A percentile compares a stretch with the other conserved stretches of the same genome.
These are phyloP conservation scores for Erethizon dorsatum DNA, from an alignment of 2,797 vertebrate species.

Conservation along the genomic window DNA sequence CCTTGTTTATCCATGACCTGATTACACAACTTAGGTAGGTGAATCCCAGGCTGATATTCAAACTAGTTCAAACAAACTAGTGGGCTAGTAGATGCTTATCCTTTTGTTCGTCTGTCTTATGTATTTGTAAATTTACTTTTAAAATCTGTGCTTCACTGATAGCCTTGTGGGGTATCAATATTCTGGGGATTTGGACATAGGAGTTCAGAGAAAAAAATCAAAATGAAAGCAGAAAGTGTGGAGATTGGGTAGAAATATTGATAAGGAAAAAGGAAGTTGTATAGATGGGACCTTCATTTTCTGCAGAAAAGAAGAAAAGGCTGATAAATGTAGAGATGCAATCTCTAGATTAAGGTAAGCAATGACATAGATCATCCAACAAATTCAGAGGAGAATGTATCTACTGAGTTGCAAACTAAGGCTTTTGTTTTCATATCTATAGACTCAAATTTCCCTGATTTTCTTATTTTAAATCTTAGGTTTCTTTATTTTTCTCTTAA, in stretches of 20 bases:
- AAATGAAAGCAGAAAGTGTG: neutral
- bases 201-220: neutral
- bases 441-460: neutral
- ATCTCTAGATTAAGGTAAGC: neutral
- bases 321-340: neutral
- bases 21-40: neutral
- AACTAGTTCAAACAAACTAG: constrained; percentile 16
- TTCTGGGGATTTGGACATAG: neutral
- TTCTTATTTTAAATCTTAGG: neutral
- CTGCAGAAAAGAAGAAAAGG: neutral
- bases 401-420: neutral
- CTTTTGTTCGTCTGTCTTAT: neutral
- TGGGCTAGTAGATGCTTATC: neutral
- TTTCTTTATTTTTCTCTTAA: constrained; percentile 11
- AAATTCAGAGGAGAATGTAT: neutral
- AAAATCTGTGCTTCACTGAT: neutral
- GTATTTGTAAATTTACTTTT: constrained; percentile 8
- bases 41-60: neutral
- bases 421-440: neutral
- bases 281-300: neutral
- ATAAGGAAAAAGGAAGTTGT: neutral
- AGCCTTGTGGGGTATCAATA: neutral
- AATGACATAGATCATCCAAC: neutral
- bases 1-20: neutral
- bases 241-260: neutral